Conservation (phyloP, 2,113 vertebrate species). For the Gnathonemus echidnorhynchus region DNA sequence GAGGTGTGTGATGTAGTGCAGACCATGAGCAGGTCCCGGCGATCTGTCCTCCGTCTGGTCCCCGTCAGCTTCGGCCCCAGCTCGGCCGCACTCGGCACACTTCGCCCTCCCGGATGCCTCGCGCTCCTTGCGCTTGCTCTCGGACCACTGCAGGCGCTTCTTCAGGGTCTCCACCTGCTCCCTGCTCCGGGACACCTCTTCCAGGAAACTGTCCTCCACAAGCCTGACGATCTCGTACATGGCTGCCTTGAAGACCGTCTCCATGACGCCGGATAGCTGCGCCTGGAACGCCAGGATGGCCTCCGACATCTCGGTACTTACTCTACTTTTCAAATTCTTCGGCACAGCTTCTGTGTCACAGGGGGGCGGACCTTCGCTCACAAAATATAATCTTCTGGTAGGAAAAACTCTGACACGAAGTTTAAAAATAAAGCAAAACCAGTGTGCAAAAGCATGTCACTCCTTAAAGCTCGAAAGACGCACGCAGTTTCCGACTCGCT, state of each 20-base stretch:
- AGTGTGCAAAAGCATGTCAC: neutral
- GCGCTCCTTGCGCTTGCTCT: slow-evolving; percentile 39
- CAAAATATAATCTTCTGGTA: neutral
- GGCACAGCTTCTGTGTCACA: no score
- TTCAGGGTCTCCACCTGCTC: slow-evolving; percentile 53
- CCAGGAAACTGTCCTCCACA: slow-evolving; percentile 59
- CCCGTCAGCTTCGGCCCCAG: slow-evolving; percentile 20
- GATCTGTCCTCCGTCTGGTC: slow-evolving; percentile 16
- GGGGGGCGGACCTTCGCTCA: neutral
- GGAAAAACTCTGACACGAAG: neutral
- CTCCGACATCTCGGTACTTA: slow-evolving; percentile 48
- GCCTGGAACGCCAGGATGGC: slow-evolving; percentile 56
- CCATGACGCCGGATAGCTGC: slow-evolving; percentile 63
- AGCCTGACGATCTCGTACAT: slow-evolving; percentile 59
- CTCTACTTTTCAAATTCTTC: no score
- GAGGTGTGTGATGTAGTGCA: slow-evolving; percentile 2
- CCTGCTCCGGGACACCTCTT: slow-evolving; percentile 52
- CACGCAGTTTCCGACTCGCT: neutral
- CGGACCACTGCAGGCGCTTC: slow-evolving; percentile 46
- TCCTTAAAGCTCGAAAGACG: neutral
- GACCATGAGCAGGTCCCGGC: slow-evolving; percentile 30
- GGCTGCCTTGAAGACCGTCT: slow-evolving; percentile 57
- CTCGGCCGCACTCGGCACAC: slow-evolving; percentile 36
- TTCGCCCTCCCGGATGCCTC: slow-evolving; percentile 23
- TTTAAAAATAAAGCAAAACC: neutral